Evolutionary conservation across 2,888 invertebrate genomes (phyloP).

Genomic region (Chloromyia formosa): DNA sequence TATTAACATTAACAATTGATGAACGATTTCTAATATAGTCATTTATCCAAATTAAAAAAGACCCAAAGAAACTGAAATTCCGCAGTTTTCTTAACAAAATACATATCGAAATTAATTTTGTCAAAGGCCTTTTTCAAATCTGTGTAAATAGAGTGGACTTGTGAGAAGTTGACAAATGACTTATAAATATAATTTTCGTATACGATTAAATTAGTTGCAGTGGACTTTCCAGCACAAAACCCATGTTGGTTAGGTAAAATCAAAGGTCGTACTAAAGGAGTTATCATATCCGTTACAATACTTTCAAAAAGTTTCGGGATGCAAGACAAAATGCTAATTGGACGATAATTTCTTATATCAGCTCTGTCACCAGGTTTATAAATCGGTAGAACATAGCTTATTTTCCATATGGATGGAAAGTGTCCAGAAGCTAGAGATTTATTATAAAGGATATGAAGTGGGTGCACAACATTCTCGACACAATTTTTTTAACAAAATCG

Average conservation of each 20-base stretch:
- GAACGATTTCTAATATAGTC: background rate
- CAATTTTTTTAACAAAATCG: too few relatives aligned
- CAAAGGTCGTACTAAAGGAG: too few relatives aligned
- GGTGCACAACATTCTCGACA: too few relatives aligned
- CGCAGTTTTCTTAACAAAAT: background rate
- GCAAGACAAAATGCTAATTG: too few relatives aligned
- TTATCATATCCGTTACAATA: too few relatives aligned
- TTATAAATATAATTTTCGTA: background rate
- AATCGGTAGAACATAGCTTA: background rate
- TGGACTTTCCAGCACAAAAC: background rate
- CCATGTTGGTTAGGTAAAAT: too few relatives aligned
- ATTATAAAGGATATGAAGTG: background rate
- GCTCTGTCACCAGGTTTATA: background rate
- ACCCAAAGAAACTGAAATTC: background rate
- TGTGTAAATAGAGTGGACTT: background rate
- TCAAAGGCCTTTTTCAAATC: background rate
- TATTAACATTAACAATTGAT: background rate
- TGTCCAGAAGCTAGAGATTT: background rate
- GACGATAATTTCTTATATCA: background rate
- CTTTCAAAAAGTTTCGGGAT: too few relatives aligned
- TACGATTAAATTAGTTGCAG: background rate
- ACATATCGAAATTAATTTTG: background rate
- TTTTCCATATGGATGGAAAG: background rate
- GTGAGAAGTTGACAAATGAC: background rate
- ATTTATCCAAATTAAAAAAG: background rate